phyloP scores from a whole-genome alignment of 1,140 invertebrate genomes.

The Drosophila albomicans region DNA sequence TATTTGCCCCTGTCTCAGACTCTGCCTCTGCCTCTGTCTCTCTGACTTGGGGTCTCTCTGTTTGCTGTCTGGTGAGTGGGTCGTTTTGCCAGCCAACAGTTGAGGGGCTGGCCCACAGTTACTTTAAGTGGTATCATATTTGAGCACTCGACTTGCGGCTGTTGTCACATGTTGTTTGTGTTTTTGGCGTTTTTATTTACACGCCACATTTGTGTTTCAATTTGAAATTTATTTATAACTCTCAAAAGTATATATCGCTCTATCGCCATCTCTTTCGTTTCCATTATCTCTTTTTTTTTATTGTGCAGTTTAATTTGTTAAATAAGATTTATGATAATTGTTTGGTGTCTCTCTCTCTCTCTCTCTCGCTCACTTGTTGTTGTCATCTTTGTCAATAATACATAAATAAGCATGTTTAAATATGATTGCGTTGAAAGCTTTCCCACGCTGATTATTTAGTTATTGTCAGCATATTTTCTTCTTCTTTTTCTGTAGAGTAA shows the following conservation, averaged over 20 bases:
- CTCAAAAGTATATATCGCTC: background rate
- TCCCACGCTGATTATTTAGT: slow-evolving; percentile 72
- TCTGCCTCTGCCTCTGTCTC: too few species aligned
- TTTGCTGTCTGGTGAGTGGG: slow-evolving; percentile 25
- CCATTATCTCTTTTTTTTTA: slow-evolving; percentile 17
- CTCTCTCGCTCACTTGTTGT: slow-evolving; percentile 11
- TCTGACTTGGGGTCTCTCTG: background rate
- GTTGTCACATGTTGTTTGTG: slow-evolving; percentile 40
- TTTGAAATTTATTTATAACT: slow-evolving; percentile 40
- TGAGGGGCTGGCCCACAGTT: slow-evolving; percentile 22
- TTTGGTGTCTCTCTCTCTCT: background rate
- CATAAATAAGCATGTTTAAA: slow-evolving; percentile 26
- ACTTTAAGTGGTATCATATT: slow-evolving; percentile 48
- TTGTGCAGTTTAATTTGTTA: slow-evolving; percentile 67
- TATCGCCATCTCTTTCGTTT: background rate
- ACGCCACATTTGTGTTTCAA: slow-evolving; percentile 46
- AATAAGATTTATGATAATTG: slow-evolving; percentile 74
- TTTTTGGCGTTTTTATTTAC: slow-evolving; percentile 44
- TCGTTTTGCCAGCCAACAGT: slow-evolving; percentile 4
- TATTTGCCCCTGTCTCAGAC: slow-evolving; percentile 8
- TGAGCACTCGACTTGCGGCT: slow-evolving; percentile 16
- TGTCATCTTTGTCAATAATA: slow-evolving; percentile 31
- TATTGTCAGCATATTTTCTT: slow-evolving; percentile 15
- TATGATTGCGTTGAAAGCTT: slow-evolving; percentile 35
- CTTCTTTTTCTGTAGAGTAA: slow-evolving; percentile 21